phyloP scores from a whole-genome alignment of 2,888 invertebrate species.

The Matsumyia berberina region DNA sequence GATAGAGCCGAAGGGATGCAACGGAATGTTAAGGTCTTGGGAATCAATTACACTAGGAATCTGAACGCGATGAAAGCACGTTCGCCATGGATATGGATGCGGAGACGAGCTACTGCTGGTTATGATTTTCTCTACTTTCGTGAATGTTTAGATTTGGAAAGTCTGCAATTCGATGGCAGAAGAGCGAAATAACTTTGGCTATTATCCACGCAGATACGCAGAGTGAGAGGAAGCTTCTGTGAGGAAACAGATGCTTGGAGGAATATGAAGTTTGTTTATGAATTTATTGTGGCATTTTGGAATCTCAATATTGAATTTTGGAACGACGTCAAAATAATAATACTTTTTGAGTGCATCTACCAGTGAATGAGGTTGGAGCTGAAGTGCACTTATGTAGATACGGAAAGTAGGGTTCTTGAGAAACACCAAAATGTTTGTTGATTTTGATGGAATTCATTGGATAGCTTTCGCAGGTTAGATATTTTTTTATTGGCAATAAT shows the following conservation, averaged over 20 bases:
- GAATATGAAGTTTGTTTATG: conserved; percentile 22
- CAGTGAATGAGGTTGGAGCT: too few relatives aligned
- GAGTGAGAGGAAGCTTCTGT: conserved; percentile 2
- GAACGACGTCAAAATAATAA: not conserved
- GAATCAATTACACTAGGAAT: conserved; percentile 58
- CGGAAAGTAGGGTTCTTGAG: too few relatives aligned
- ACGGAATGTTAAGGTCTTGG: conserved; percentile 50
- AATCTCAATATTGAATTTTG: conserved; percentile 26
- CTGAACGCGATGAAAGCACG: conserved; percentile 60
- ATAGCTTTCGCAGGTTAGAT: too few relatives aligned
- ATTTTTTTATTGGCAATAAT: too few relatives aligned
- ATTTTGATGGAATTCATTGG: too few relatives aligned
- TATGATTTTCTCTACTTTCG: conserved; percentile 32
- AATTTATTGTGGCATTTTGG: conserved; percentile 6
- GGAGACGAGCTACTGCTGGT: conserved; percentile 7
- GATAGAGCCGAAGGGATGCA: conserved; percentile 42
- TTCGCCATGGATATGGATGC: conserved; percentile 27
- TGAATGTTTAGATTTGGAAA: conserved; percentile 27
- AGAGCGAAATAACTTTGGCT: conserved; percentile 27
- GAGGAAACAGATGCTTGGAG: conserved; percentile 14
- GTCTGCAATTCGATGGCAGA: not conserved
- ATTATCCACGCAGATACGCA: conserved; percentile 18
- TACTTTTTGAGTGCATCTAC: conserved; percentile 7
- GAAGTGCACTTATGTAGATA: too few relatives aligned
- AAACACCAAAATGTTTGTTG: too few relatives aligned